A percentile compares a stretch with the other conserved stretches of the same genome.
phyloP scores from a whole-genome alignment of 2,113 vertebrate species.

The Bos javanicus region DNA sequence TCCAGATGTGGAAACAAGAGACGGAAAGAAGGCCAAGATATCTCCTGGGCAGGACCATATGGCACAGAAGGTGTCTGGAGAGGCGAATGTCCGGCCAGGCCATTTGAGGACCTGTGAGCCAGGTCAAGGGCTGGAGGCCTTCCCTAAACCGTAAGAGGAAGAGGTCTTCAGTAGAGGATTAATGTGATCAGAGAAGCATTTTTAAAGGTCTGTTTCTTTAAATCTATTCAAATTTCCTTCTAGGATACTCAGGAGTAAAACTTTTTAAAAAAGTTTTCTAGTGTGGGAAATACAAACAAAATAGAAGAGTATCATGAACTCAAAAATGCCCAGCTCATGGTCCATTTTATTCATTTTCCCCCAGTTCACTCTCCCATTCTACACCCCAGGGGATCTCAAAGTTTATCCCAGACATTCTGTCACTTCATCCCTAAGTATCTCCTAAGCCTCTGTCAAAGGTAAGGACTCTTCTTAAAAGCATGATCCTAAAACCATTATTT shows the following conservation, averaged over 20 bases:
- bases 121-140: neutral
- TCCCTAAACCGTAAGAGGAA: neutral
- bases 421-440: neutral
- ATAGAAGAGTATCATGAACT: neutral
- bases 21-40: neutral
- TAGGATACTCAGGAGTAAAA: neutral
- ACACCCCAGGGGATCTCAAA: neutral
- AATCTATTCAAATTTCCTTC: neutral
- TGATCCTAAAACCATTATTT: neutral
- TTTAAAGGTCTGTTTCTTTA: neutral
- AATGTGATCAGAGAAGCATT: neutral
- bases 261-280: neutral
- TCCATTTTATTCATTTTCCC: neutral
- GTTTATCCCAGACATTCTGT: neutral
- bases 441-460: neutral
- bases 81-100: neutral
- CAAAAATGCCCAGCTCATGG: neutral
- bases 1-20: neutral
- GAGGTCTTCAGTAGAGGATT: neutral
- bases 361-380: neutral
- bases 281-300: neutral
- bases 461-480: neutral
- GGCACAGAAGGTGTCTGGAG: neutral
- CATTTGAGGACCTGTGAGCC: rapidly evolving
- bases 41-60: rapidly evolving